These are phyloP conservation scores for Coregonus sp. DNA, from an alignment of 2,797 vertebrate genomes.

Conservation along the genomic window DNA sequence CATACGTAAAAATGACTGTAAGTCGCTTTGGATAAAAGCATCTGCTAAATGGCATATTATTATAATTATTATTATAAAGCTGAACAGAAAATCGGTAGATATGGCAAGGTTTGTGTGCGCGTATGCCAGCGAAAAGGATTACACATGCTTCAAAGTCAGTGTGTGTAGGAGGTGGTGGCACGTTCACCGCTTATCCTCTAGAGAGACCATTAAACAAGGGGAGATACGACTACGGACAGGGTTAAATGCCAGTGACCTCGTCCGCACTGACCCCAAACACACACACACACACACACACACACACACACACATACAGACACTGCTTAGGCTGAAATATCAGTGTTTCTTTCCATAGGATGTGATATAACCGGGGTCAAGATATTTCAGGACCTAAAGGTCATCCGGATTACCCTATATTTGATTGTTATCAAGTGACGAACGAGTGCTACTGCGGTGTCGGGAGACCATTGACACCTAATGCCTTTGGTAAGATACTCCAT, in stretches of 20 bases:
- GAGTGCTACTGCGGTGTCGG: neutral
- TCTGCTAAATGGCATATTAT: no score
- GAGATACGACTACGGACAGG: slow-evolving; percentile 23
- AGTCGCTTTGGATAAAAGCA: no score
- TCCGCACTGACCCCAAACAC: slow-evolving; percentile 28
- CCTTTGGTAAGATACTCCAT: slow-evolving; percentile 7
- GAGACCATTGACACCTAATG: slow-evolving; percentile 15
- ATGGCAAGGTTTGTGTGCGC: slow-evolving; percentile 6
- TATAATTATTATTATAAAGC: neutral
- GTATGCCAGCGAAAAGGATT: slow-evolving; percentile 3
- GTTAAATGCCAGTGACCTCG: slow-evolving; percentile 44
- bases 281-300: slow-evolving; percentile 9
- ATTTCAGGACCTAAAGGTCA: slow-evolving; percentile 12
- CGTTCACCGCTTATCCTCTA: slow-evolving; percentile 9
- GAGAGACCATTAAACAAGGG: slow-evolving; percentile 43
- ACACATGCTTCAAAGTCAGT: slow-evolving; percentile 14
- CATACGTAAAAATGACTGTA: no score
- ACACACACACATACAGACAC: slow-evolving; percentile 1
- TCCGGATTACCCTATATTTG: slow-evolving; percentile 16
- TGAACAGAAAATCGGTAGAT: slow-evolving; percentile 25
- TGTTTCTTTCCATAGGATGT: neutral
- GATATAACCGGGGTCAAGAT: slow-evolving; percentile 2
- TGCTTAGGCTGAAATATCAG: neutral
- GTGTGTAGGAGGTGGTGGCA: neutral
- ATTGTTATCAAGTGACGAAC: neutral